These are phyloP conservation scores for Arrhopalites spinosus DNA, from an alignment of 2,888 invertebrate species.

Conservation along the genomic window DNA sequence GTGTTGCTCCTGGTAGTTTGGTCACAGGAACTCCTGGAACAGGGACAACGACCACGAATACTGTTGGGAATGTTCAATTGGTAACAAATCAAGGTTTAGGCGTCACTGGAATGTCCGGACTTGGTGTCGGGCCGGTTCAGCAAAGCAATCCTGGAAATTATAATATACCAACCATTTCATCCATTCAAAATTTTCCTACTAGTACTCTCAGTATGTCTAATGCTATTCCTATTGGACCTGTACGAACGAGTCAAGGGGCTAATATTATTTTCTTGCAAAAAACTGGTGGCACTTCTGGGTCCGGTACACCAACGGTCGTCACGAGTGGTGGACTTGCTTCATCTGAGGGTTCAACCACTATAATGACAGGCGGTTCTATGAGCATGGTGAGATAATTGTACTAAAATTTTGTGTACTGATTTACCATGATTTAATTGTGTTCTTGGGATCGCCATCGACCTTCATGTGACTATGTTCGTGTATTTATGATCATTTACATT, in stretches of 20 bases:
- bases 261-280: conserved; percentile 54
- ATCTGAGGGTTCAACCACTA: background rate
- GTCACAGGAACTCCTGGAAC: background rate
- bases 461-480: background rate
- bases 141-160: background rate
- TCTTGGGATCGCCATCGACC: background rate
- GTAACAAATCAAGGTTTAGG: background rate
- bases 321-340: conserved; percentile 32
- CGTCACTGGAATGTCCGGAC: background rate
- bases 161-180: conserved; percentile 36
- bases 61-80: background rate
- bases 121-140: background rate
- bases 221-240: conserved; percentile 31
- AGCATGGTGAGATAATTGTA: conserved; percentile 13
- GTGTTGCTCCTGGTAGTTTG: background rate
- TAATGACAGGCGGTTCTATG: conserved; percentile 1
- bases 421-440: background rate
- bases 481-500: conserved; percentile 5
- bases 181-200: conserved; percentile 41
- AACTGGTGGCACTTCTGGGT: conserved; percentile 31
- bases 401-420: background rate
- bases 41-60: background rate
- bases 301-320: conserved; percentile 9
- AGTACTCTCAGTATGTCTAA: conserved; percentile 31
- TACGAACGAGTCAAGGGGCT: conserved; percentile 40